These are phyloP conservation scores for Chionoecetes opilio DNA, from an alignment of 1,140 invertebrate genomes.

Conservation along the genomic window DNA sequence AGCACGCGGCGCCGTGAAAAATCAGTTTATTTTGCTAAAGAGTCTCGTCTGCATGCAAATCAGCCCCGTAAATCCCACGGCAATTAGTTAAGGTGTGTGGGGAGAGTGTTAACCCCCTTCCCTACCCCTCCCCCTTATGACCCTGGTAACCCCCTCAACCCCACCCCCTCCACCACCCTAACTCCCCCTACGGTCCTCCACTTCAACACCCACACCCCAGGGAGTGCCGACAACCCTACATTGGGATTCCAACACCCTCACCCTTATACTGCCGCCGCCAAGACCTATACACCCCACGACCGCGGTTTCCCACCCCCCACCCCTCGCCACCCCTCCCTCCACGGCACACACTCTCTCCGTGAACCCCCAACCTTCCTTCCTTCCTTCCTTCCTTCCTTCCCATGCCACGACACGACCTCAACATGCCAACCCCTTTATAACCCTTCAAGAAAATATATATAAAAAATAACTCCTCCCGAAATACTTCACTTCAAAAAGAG, in stretches of 20 bases:
- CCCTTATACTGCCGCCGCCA: background rate
- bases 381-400: too few relatives aligned
- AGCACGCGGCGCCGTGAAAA: slow-evolving; percentile 23
- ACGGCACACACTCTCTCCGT: too few relatives aligned
- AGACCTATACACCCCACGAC: background rate
- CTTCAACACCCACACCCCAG: background rate
- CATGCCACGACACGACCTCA: too few relatives aligned
- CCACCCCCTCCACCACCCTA: background rate
- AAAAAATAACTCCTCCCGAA: too few relatives aligned
- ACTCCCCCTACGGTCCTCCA: background rate
- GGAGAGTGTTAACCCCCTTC: slow-evolving; percentile 3
- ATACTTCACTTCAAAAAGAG: too few relatives aligned
- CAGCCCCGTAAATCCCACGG: slow-evolving; percentile 23
- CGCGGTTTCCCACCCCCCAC: background rate
- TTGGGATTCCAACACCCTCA: background rate
- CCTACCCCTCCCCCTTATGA: background rate
- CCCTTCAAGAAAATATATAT: too few relatives aligned
- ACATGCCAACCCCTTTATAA: too few relatives aligned
- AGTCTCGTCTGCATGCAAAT: slow-evolving; percentile 12
- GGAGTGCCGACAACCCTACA: background rate
- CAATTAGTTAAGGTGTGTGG: slow-evolving; percentile 28
- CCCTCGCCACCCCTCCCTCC: too few relatives aligned
- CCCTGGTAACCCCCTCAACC: background rate
- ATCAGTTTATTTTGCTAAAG: slow-evolving; percentile 30
- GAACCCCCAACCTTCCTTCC: too few relatives aligned